Evolutionary conservation across 2,797 vertebrate species (phyloP), one percentile per base, ranked within the genome.

Genomic region (Tokudaia muenninki): DNA sequence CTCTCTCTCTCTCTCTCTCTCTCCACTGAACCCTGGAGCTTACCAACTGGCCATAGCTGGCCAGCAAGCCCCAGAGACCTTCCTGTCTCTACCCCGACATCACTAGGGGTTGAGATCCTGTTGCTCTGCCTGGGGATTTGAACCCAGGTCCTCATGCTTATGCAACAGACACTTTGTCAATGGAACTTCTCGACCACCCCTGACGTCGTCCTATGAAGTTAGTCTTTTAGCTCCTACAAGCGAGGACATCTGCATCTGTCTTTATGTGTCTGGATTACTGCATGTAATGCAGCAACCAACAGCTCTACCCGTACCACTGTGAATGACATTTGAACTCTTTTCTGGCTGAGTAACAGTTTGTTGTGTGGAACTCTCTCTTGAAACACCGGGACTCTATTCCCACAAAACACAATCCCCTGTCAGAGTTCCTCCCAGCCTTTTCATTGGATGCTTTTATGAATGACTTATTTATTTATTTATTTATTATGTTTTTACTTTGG

Each of bases 211-310:
- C 82, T 65, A 21, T 44, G 82, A 65, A 41, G 24, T 84, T n/a
- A 84, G 26, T 26, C 31, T 65, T 83, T 47, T 84, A 63, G 41
- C 31, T 21, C 14, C 81, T 44, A 31, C 59, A 65, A 44, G 41
- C 13, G 26, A 63, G 37, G 17, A 2, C 1, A 1, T 26, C 12
- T 14, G 3, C 4, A 61, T 63, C 1, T 31, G 41, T 3, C 59
- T 47, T 31, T 37, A 12, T 44, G 59, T 21, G 41, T 47, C 59
- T 84, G 37, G 41, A 17, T 63, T 47, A 31, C 41, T 61, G 17
- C 13, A 2, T 10, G 24, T 41, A 44, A 41, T 26, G 8, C 14
- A 9, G 57, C 61, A 14, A 5, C 57, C 55, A 29, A 37, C 57
- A 44, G n/a, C 37, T 83, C 81, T 11, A 0, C 1, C 16, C 81